Evolutionary conservation across 2,888 invertebrate species (phyloP).

Genomic region (Digitonthophagus gazella): DNA sequence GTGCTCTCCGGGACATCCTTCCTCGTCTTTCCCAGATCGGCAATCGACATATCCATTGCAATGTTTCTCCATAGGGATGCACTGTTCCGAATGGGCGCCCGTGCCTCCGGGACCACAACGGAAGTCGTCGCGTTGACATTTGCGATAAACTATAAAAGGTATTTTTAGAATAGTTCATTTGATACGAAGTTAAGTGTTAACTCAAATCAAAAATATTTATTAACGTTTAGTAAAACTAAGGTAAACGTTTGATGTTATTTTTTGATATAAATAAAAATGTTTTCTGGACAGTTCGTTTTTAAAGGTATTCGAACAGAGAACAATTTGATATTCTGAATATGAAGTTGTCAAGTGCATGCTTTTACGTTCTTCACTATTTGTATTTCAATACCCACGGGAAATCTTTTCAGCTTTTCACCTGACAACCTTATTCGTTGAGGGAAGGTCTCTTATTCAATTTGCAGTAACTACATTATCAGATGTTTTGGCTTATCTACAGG

Average conservation of each 20-base stretch:
- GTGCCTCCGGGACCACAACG: constrained; percentile 76
- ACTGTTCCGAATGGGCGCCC: constrained; percentile 66
- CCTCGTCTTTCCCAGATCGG: constrained; percentile 78
- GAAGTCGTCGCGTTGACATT: constrained; percentile 85
- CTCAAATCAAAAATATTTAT: constrained; percentile 16
- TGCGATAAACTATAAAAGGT: constrained; percentile 90
- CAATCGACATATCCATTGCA: constrained; percentile 92
- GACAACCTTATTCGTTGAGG: too few species aligned
- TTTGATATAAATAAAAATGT: too few species aligned
- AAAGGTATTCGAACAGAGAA: background rate
- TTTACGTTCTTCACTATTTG: background rate
- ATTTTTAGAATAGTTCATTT: too few species aligned
- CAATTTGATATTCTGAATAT: background rate
- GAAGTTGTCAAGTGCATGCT: background rate
- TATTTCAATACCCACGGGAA: background rate
- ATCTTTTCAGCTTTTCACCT: background rate
- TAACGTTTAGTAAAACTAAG: background rate
- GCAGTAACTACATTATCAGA: too few species aligned
- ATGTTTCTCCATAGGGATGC: constrained; percentile 83
- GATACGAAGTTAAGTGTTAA: constrained; percentile 43
- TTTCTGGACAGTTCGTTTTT: background rate
- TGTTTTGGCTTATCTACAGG: too few species aligned
- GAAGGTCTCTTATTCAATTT: background rate
- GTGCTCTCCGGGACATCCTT: constrained; percentile 66
- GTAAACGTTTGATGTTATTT: too few species aligned